These are phyloP conservation scores for Oreochromis tanganicae DNA, from an alignment of 2,113 vertebrate genomes.

Conservation along the genomic window DNA sequence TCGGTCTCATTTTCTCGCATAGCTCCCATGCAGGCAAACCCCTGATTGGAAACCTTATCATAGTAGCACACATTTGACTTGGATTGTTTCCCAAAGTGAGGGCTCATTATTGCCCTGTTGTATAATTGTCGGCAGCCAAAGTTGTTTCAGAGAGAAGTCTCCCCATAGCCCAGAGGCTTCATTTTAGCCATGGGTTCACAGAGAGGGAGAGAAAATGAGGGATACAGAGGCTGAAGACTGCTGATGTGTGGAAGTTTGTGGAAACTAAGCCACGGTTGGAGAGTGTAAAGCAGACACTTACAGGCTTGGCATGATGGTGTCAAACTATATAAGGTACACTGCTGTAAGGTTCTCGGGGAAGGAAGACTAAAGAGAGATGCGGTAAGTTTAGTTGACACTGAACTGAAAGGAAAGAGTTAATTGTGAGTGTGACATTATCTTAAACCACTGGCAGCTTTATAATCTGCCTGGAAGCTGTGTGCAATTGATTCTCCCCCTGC, in stretches of 20 bases:
- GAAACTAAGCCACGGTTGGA: background rate
- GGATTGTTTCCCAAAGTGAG: conserved; percentile 58
- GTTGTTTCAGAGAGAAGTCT: conserved; percentile 21
- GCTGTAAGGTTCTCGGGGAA: background rate
- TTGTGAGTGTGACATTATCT: background rate
- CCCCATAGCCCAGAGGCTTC: background rate
- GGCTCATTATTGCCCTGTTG: conserved; percentile 43
- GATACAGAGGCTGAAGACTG: background rate
- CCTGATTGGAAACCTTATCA: conserved; percentile 58
- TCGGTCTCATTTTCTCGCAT: conserved; percentile 10
- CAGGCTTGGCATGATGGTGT: background rate
- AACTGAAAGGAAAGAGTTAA: background rate
- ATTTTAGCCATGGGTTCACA: background rate
- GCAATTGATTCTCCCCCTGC: conserved; percentile 29
- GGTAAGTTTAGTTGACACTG: background rate
- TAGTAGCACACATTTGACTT: conserved; percentile 61
- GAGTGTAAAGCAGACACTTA: background rate
- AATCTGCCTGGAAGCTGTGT: conserved; percentile 25
- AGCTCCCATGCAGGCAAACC: background rate
- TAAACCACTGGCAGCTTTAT: conserved; percentile 1
- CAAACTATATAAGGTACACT: background rate
- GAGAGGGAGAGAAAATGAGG: background rate
- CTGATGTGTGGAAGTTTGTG: background rate
- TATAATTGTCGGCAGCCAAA: conserved; percentile 35
- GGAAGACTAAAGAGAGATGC: background rate